Evolutionary conservation across 2,888 invertebrate species (phyloP).

Genomic region (Ceriagrion tenellum): DNA sequence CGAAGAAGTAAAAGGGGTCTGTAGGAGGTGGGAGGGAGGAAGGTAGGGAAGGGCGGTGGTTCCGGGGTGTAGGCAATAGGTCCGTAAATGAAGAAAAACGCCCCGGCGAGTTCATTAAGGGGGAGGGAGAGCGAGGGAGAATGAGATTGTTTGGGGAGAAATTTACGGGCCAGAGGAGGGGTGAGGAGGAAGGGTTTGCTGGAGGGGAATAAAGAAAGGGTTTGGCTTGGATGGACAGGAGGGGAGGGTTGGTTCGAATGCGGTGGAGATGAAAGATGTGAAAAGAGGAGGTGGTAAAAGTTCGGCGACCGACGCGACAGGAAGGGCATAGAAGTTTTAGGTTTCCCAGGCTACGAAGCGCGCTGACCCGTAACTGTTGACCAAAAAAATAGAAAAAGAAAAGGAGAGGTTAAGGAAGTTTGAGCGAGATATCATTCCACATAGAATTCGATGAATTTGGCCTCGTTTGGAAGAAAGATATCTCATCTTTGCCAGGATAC

Average conservation of each 20-base stretch:
- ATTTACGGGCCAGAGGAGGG: background rate
- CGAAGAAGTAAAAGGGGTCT: background rate
- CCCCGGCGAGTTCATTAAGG: background rate
- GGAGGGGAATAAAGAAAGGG: background rate
- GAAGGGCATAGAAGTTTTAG: background rate
- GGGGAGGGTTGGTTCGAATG: background rate
- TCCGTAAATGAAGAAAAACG: constrained; percentile 11
- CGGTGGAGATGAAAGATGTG: background rate
- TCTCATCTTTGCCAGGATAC: too few relatives aligned
- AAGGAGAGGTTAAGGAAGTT: too few relatives aligned
- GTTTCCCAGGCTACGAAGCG: background rate
- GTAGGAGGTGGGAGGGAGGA: background rate
- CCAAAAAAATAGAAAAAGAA: background rate
- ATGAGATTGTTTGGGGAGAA: background rate
- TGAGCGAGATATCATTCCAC: too few relatives aligned
- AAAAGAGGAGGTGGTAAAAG: background rate
- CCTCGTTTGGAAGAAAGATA: too few relatives aligned
- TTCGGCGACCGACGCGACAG: background rate
- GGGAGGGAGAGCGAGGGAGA: background rate
- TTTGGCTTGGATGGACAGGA: background rate
- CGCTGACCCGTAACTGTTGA: background rate
- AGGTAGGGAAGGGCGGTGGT: background rate
- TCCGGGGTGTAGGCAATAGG: background rate
- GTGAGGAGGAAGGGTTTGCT: background rate
- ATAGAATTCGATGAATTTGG: too few relatives aligned